These are phyloP conservation scores for Colius striatus DNA, from an alignment of 2,113 vertebrate species.

Conservation along the genomic window DNA sequence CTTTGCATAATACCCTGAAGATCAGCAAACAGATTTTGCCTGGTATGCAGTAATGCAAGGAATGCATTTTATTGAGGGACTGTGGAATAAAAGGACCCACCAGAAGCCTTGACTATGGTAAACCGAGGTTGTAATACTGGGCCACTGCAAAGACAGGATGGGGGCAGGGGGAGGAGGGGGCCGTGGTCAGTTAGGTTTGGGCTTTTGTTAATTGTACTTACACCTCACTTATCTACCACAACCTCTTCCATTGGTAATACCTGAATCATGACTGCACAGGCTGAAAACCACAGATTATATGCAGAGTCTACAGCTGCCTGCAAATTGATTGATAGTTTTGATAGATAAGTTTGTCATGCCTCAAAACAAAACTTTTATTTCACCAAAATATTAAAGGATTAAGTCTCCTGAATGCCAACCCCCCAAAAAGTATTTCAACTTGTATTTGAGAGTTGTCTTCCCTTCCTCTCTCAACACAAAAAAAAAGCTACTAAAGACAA, in stretches of 20 bases:
- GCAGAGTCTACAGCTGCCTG: background rate
- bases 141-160: background rate
- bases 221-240: background rate
- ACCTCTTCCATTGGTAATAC: background rate
- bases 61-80: constrained; percentile 47
- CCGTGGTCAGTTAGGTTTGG: background rate
- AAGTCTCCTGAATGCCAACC: background rate
- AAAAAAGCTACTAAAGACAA: background rate
- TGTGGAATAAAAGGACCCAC: constrained; percentile 1
- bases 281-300: background rate
- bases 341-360: background rate
- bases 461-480: background rate
- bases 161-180: no score
- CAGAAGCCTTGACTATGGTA: background rate
- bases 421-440: background rate
- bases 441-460: background rate
- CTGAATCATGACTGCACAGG: background rate
- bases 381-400: background rate
- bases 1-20: constrained; percentile 70
- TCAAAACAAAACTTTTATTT: background rate
- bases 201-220: background rate
- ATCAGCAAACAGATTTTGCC: constrained; percentile 69
- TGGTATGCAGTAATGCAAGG: constrained; percentile 55
- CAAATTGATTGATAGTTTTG: background rate
- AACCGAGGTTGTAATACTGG: background rate